Conservation (phyloP, 2,797 vertebrate species). For the Zalophus californianus region DNA sequence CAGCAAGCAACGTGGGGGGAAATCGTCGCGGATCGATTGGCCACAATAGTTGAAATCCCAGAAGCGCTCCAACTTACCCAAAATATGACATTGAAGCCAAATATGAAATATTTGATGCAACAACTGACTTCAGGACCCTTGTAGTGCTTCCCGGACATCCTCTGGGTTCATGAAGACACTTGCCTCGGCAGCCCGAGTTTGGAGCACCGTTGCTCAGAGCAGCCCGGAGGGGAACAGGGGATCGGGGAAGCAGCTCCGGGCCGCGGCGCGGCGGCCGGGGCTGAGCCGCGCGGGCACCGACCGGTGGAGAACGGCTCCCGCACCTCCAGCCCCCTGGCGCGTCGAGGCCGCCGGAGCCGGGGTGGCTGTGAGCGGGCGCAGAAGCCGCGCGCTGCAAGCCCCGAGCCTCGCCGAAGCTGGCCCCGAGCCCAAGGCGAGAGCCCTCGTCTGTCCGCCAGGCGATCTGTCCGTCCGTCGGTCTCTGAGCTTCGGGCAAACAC, state of each 20-base stretch:
- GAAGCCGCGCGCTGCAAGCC: background rate
- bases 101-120: constrained; percentile 99
- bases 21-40: background rate
- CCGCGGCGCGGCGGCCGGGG: background rate
- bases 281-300: constrained; percentile 8
- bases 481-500: background rate
- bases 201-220: constrained; percentile 72
- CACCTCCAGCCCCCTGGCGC: constrained; percentile 52
- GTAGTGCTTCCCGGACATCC: constrained; percentile 98
- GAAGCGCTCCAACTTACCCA: constrained; percentile 92
- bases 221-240: background rate
- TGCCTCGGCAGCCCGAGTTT: constrained; percentile 81
- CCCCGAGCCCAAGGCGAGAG: background rate
- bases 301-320: constrained; percentile 56
- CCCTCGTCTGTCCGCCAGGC: constrained; percentile 36
- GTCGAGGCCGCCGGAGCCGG: constrained; percentile 68
- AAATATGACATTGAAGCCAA: constrained; percentile 99
- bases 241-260: background rate
- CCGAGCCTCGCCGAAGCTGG: background rate
- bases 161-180: constrained; percentile 90
- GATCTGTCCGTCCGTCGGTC: background rate
- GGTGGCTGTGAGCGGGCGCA: background rate
- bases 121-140: constrained; percentile 99
- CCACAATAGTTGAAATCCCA: background rate
- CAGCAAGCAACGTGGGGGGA: background rate